Percentiles rank a stretch among this genome's conserved stretches.
phyloP scores from a whole-genome alignment of 2,797 vertebrate genomes.

The Cryptoprocta ferox region DNA sequence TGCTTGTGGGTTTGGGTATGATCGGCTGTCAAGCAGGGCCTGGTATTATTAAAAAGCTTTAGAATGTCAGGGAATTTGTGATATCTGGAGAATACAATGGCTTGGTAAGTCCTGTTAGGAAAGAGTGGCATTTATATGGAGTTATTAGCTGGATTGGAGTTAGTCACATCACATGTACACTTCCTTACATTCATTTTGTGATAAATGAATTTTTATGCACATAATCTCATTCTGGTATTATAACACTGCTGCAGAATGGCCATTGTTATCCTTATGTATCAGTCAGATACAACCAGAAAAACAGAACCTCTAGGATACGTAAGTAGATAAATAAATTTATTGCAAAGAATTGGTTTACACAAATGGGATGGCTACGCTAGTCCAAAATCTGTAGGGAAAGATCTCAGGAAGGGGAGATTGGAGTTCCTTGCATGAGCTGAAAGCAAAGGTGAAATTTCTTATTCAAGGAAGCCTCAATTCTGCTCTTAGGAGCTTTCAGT shows the following conservation, averaged over 20 bases:
- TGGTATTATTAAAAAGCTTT: not conserved
- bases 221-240: not conserved
- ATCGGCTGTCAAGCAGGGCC: not conserved
- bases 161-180: not conserved
- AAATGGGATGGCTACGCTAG: not conserved
- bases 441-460: not conserved
- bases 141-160: not conserved
- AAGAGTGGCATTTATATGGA: not conserved
- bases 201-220: not conserved
- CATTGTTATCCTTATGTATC: not conserved
- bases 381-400: not conserved
- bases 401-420: not conserved
- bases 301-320: not conserved
- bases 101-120: not conserved
- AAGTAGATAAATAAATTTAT: not conserved
- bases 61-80: not conserved
- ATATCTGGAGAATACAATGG: not conserved
- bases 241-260: not conserved
- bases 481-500: not conserved
- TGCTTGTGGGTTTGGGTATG: not conserved
- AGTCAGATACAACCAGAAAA: conserved; percentile 1
- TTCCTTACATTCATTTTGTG: not conserved
- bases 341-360: not conserved
- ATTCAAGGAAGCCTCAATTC: not conserved
- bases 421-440: not conserved